A percentile compares a stretch with the other conserved stretches of the same genome.
phyloP scores from a whole-genome alignment of 2,888 invertebrate species.

The Quadroppia sp. region DNA sequence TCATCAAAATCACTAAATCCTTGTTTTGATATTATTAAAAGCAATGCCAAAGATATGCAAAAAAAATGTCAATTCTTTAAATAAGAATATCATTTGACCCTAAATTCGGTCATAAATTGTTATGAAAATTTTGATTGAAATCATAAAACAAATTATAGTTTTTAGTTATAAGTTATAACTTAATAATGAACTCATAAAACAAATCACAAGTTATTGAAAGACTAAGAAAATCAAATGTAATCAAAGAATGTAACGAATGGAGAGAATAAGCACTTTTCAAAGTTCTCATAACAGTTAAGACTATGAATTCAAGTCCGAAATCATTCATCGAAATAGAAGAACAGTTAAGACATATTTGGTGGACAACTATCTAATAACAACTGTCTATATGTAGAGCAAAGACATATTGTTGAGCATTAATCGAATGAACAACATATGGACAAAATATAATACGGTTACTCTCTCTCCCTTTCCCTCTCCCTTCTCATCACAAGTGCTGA shows the following conservation, averaged over 20 bases:
- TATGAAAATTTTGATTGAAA: not conserved
- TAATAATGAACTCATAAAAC: not conserved
- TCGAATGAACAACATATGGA: conserved; percentile 17
- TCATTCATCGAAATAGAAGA: not conserved
- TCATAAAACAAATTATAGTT: too few species aligned
- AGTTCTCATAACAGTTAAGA: conserved; percentile 1
- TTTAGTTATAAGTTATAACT: too few species aligned
- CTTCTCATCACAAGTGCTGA: not conserved
- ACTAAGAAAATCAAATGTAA: not conserved
- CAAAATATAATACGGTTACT: not conserved
- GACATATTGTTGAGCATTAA: conserved; percentile 1
- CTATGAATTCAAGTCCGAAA: not conserved
- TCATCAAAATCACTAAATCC: not conserved
- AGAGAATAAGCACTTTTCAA: conserved; percentile 25
- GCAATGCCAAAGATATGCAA: not conserved
- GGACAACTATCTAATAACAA: not conserved
- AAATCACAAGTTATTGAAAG: not conserved
- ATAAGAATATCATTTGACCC: not conserved
- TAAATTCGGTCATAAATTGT: not conserved
- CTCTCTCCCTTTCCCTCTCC: not conserved
- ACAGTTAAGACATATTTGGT: not conserved
- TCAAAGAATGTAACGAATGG: not conserved
- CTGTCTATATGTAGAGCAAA: not conserved
- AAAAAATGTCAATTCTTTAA: not conserved
- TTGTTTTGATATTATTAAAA: too few species aligned